Conservation (phyloP, 2,113 vertebrate species). For the Pithys albifrons region DNA sequence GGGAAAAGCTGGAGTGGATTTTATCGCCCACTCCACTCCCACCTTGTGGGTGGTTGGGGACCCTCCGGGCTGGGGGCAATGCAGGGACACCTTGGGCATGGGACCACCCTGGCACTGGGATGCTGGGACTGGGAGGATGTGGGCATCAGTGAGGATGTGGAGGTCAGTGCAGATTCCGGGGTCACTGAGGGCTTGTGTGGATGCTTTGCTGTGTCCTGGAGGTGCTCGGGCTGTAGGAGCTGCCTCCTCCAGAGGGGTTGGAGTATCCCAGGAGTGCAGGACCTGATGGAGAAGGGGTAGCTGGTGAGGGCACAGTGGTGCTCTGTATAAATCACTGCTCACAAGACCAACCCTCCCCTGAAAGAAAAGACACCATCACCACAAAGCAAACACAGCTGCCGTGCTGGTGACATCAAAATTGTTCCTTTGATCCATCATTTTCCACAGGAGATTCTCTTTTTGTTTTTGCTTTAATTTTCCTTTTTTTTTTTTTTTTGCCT, state of each 20-base stretch:
- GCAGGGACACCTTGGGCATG: neutral
- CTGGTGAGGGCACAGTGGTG: neutral
- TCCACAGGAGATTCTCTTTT: slow-evolving; percentile 43
- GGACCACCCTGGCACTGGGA: accelerated
- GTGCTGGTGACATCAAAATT: slow-evolving; percentile 69
- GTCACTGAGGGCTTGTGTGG: accelerated
- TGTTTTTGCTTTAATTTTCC: slow-evolving; percentile 41
- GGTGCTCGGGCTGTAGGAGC: accelerated
- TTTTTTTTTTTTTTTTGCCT: neutral
- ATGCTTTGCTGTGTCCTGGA: neutral
- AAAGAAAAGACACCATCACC: neutral
- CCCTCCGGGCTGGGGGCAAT: neutral
- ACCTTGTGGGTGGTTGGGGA: neutral
- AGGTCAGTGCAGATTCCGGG: neutral
- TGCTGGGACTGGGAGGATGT: neutral
- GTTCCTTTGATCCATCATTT: slow-evolving; percentile 68
- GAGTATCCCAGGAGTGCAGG: accelerated
- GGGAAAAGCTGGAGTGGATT: neutral
- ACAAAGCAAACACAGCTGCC: slow-evolving; percentile 59
- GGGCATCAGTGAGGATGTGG: neutral
- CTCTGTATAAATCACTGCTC: neutral
- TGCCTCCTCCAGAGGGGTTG: neutral
- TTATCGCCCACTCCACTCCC: neutral
- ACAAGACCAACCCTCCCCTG: neutral
- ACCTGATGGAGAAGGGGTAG: accelerated